Percentiles rank a stretch among this genome's conserved stretches.
Evolutionary conservation across 2,113 vertebrate genomes (phyloP).

Genomic region (Brachirus orientalis): DNA sequence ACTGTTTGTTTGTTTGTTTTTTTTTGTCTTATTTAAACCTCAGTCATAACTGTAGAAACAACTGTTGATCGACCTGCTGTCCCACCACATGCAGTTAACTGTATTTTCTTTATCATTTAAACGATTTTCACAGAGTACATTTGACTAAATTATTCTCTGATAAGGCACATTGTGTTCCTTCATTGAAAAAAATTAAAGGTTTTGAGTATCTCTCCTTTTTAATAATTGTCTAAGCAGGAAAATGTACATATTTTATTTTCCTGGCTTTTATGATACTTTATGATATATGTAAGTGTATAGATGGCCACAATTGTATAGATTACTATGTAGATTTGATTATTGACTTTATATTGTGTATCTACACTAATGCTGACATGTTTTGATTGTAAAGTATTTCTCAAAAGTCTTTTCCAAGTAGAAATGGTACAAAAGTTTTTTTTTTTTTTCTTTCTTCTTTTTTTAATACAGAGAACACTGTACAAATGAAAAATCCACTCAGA

Average conservation of each 20-base stretch:
- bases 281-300: slow-evolving; percentile 42
- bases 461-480: slow-evolving; percentile 67
- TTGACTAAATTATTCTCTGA: slow-evolving; percentile 37
- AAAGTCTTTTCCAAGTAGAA: slow-evolving; percentile 62
- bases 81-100: slow-evolving; percentile 29
- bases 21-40: slow-evolving; percentile 10
- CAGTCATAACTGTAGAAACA: slow-evolving; percentile 11
- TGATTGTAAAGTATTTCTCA: slow-evolving; percentile 90
- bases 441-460: slow-evolving; percentile 22
- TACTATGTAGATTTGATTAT: slow-evolving; percentile 76
- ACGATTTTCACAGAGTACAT: slow-evolving; percentile 44
- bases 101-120: slow-evolving; percentile 41
- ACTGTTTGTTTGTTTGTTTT: not conserved
- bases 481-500: slow-evolving; percentile 58
- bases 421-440: slow-evolving; percentile 41
- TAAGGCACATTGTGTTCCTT: slow-evolving; percentile 61
- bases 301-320: slow-evolving; percentile 77
- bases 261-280: slow-evolving; percentile 68
- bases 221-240: slow-evolving; percentile 57
- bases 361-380: slow-evolving; percentile 77
- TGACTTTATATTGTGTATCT: slow-evolving; percentile 83
- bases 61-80: not conserved
- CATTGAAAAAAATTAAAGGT: slow-evolving; percentile 21
- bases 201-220: slow-evolving; percentile 41
- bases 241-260: slow-evolving; percentile 68